These are phyloP conservation scores for Mimumesa dahlbomi DNA, from an alignment of 2,888 invertebrate species.

Conservation along the genomic window DNA sequence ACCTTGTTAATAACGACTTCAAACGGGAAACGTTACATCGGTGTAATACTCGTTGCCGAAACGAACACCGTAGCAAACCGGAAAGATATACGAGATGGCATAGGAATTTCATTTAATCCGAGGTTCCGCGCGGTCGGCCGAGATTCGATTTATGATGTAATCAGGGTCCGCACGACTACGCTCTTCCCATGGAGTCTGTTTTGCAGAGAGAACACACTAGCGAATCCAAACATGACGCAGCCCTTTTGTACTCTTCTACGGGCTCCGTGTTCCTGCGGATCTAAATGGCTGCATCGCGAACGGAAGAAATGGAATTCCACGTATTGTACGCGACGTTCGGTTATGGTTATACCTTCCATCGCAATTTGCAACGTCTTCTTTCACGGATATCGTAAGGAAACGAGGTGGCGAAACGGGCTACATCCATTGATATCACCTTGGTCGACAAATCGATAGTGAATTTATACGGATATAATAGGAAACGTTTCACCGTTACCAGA, in stretches of 20 bases:
- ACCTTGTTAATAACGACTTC: conserved; percentile 21
- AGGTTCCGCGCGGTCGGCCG: conserved; percentile 73
- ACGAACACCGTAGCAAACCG: conserved; percentile 56
- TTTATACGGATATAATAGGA: conserved; percentile 11
- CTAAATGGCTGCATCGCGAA: conserved; percentile 40
- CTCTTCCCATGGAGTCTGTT: conserved; percentile 48
- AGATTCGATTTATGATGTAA: conserved; percentile 78
- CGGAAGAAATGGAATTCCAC: conserved; percentile 45
- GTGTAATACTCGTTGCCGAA: conserved; percentile 57
- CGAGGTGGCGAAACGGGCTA: not conserved
- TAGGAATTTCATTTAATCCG: conserved; percentile 78
- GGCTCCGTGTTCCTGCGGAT: conserved; percentile 19
- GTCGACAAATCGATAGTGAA: conserved; percentile 15
- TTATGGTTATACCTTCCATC: conserved; percentile 37
- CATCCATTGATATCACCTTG: not conserved
- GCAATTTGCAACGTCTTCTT: conserved; percentile 42
- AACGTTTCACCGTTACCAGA: no score
- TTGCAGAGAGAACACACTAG: conserved; percentile 34
- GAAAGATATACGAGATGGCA: conserved; percentile 76
- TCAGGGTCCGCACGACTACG: conserved; percentile 63
- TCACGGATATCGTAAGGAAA: not conserved
- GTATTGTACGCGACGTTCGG: conserved; percentile 41
- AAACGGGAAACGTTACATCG: conserved; percentile 49
- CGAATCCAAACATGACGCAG: conserved; percentile 47
- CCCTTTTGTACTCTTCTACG: conserved; percentile 39